Evolutionary conservation across 1,140 invertebrate species (phyloP), one percentile per base, ranked within the genome.

Genomic region (Leptopilina boulardi): DNA sequence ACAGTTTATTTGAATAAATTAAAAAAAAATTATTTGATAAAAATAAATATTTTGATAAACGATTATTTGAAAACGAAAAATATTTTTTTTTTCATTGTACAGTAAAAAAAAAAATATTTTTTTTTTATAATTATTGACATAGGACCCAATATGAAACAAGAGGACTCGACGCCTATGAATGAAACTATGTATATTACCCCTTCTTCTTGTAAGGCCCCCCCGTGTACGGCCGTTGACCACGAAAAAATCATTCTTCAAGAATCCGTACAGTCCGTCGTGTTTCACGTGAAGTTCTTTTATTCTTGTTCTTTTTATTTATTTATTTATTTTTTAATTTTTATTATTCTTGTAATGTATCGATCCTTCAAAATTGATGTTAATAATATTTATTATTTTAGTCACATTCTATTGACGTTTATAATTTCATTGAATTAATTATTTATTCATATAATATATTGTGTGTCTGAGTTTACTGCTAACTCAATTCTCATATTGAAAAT

Each of bases 101-200:
- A n/a, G 26, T 30, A 5, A 38, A 38, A 38, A 38, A 38, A 38
- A 38, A 38, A n/a, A n/a, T n/a, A n/a, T n/a, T n/a, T 38, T 38
- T 38, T 38, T 38, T 38, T 38, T 38, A 9, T 38, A 38, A 9
- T 38, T 38, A 38, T 38, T 51, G 5, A 18, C 15, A 13, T 47
- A 8, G 47, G 47, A 51, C 47, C 18, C 5, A 18, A 18, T 18
- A 18, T 2, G 15, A 18, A 18, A 15, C 70, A 18, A 26, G 13
- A 0, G 10, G 30, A 44, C 41, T 75, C 21, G 19, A 59, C 56
- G 71, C 59, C 59, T 15, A 30, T 66, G 59, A 66, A 26, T 66
- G 75, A 34, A 76, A 82, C 75, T 79, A 82, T 82, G 77, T 66
- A 74, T 79, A 82, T 79, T 59, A 75, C 59, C 59, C 59, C 59